phyloP scores from a whole-genome alignment of 2,797 vertebrate genomes.

The Melanotaenia parkinsoni region DNA sequence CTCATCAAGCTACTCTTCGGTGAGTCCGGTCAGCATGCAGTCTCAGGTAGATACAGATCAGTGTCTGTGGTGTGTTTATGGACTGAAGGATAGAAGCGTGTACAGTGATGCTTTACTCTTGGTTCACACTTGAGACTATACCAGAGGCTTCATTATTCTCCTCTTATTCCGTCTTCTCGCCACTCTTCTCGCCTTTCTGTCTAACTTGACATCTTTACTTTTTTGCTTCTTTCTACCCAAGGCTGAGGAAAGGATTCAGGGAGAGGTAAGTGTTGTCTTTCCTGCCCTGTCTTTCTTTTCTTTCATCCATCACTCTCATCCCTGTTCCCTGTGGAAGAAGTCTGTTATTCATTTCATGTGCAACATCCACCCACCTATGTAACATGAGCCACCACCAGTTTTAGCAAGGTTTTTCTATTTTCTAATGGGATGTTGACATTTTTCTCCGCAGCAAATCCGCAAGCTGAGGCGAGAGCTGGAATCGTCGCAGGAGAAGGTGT shows the following conservation, averaged over 20 bases:
- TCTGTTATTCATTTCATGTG: constrained; percentile 34
- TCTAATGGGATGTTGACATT: constrained; percentile 6
- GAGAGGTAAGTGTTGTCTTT: constrained; percentile 69
- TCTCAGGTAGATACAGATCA: constrained; percentile 65
- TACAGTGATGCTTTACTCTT: constrained; percentile 24
- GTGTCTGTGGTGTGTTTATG: constrained; percentile 10
- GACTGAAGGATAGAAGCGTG: constrained; percentile 24
- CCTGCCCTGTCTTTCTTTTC: constrained; percentile 26
- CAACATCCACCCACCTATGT: constrained; percentile 18
- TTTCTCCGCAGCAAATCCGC: constrained; percentile 90
- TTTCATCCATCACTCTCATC: constrained; percentile 48
- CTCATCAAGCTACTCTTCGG: constrained; percentile 94
- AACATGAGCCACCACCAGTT: constrained; percentile 5
- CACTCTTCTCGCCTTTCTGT: constrained; percentile 23
- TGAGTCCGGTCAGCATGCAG: constrained; percentile 83
- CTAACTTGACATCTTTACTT: constrained; percentile 62
- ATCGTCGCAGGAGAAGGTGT: constrained; percentile 97
- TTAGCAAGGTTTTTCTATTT: background rate
- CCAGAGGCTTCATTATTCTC: constrained; percentile 14
- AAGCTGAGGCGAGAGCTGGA: constrained; percentile 95
- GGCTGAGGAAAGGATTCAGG: constrained; percentile 83
- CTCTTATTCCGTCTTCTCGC: constrained; percentile 6
- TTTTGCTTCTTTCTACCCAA: constrained; percentile 62
- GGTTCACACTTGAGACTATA: constrained; percentile 35
- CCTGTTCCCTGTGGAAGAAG: constrained; percentile 17